Evolutionary conservation across 2,888 invertebrate genomes (phyloP).

Genomic region (Apamea crenata): DNA sequence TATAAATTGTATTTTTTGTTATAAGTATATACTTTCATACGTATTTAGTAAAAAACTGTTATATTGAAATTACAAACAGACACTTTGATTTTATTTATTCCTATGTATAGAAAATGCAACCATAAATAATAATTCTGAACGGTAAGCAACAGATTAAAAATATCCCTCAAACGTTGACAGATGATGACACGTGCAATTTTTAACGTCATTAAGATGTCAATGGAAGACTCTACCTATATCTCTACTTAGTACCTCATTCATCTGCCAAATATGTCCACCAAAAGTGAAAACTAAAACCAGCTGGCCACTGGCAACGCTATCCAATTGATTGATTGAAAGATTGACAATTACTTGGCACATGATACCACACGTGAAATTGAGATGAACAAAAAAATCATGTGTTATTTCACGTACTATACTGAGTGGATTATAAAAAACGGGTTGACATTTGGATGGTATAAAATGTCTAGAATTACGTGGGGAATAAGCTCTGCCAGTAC

Average conservation of each 20-base stretch:
- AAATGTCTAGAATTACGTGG: slow-evolving; percentile 32
- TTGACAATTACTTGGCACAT: slow-evolving; percentile 62
- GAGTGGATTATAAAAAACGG: slow-evolving; percentile 15
- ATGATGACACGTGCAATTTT: slow-evolving; percentile 36
- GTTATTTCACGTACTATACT: slow-evolving; percentile 23
- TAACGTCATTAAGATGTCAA: slow-evolving; percentile 30
- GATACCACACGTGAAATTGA: slow-evolving; percentile 33
- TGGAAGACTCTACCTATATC: slow-evolving; percentile 4
- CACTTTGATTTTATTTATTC: not conserved
- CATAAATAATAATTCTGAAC: slow-evolving; percentile 4
- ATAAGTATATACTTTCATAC: too few relatives aligned
- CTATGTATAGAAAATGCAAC: not conserved
- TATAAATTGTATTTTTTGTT: not conserved
- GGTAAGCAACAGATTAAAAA: slow-evolving; percentile 22
- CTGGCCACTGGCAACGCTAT: slow-evolving; percentile 31
- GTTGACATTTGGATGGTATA: slow-evolving; percentile 38
- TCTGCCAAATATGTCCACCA: slow-evolving; percentile 47
- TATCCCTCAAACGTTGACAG: slow-evolving; percentile 28
- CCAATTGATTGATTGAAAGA: slow-evolving; percentile 52
- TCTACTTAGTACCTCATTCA: slow-evolving; percentile 1
- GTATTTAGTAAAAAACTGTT: too few relatives aligned
- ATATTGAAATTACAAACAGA: not conserved
- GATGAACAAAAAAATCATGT: slow-evolving; percentile 16
- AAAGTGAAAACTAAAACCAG: slow-evolving; percentile 47
- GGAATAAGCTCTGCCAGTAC: slow-evolving; percentile 6